Conservation (phyloP, 2,113 vertebrate genomes). For the Aplodontia rufa region DNA sequence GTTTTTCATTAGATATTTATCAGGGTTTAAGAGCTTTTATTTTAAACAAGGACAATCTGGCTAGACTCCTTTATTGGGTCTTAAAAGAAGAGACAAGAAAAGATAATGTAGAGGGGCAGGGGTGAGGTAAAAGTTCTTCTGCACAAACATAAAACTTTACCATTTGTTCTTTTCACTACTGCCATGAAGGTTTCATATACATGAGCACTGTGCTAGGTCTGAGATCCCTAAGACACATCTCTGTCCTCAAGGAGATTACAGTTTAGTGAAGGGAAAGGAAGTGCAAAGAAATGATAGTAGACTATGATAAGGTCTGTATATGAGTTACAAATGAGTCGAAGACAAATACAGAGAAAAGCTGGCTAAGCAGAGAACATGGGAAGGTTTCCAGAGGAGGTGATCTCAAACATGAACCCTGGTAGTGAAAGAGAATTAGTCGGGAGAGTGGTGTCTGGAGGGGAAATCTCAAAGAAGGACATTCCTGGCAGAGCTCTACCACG, state of each 20-base stretch:
- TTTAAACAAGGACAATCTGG: neutral
- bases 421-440: neutral
- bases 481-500: neutral
- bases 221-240: neutral
- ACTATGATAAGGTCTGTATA: neutral
- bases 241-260: neutral
- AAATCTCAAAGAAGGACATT: neutral
- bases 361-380: neutral
- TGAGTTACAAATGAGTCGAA: neutral
- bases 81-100: neutral
- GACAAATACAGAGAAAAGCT: neutral
- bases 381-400: neutral
- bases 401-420: neutral
- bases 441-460: neutral
- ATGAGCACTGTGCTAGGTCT: neutral
- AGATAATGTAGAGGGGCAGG: neutral
- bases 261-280: neutral
- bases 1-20: neutral
- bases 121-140: neutral
- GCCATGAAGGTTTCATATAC: neutral
- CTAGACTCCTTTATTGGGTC: neutral
- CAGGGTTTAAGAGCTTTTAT: neutral
- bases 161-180: neutral
- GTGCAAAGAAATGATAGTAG: neutral
- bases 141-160: neutral